Evolutionary conservation across 2,113 vertebrate species (phyloP), one percentile per base, ranked within the genome.

Genomic region (Stictonetta naevosa): DNA sequence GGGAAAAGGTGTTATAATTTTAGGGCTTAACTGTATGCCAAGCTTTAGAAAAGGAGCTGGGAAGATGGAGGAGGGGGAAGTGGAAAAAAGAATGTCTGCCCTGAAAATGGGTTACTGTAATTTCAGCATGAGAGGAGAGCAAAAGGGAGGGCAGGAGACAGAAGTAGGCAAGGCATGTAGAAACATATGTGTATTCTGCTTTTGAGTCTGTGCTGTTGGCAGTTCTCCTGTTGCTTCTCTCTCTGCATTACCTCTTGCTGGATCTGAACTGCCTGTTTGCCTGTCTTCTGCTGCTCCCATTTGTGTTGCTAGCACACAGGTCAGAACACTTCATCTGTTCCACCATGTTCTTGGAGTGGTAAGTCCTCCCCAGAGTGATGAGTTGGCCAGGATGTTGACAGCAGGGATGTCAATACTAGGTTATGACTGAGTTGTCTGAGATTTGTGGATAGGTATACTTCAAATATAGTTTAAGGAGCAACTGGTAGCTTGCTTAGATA

Each of bases 101-200:
- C 64, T 38, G 46, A 71, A 93, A 90, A 26, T 46, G 52, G 83
- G 86, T 93, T 81, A 78, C 36, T 69, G 79, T 59, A 94, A 92
- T 97, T 81, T 64, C 68, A 71, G 79, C 86, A 78, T 2, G 40
- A 68, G 64, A 0, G 1, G 83, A 59, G 10, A 16, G 48, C 29
- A 55, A 78, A 59, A 75, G 59, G 23, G 31, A 83, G 33, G 29
- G 33, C 59, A 88, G 72, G 63, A 88, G 46, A 63, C 63, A 86
- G 83, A 76, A 90, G 46, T 2, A 68, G 59, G n/a, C 56, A 90
- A 74, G 36, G 83, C 56, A 71, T 67, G 42, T 46, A 55, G 68
- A 90, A 68, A 83, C 86, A 50, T 67, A 71, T 92, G 76, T 56
- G 46, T 78, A 75, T 92, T 78, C 76, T 74, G 72, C 80, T 94